phyloP scores from a whole-genome alignment of 1,140 invertebrate genomes.

The Drosophila simulans region DNA sequence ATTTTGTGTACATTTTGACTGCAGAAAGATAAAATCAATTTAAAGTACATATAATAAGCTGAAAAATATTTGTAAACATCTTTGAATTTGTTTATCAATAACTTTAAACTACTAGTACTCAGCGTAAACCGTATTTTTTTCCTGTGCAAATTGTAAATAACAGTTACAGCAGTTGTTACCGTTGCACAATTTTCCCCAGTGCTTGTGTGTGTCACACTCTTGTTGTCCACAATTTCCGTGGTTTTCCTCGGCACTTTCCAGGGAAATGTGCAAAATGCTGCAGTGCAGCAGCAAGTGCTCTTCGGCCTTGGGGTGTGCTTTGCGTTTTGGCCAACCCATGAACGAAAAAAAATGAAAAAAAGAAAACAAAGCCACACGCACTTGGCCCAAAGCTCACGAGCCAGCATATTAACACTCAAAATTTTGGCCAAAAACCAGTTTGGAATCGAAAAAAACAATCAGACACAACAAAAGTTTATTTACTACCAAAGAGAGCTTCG shows the following conservation, averaged over 20 bases:
- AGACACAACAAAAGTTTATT: slow-evolving; percentile 53
- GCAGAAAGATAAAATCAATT: neutral
- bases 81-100: neutral
- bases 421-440: slow-evolving; percentile 65
- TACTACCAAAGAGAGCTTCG: slow-evolving; percentile 44
- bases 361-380: slow-evolving; percentile 37
- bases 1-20: neutral
- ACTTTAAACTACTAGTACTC: too few species aligned
- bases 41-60: too few species aligned
- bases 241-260: slow-evolving; percentile 22
- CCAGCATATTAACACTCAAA: slow-evolving; percentile 40
- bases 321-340: slow-evolving; percentile 10
- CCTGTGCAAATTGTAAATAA: slow-evolving; percentile 22
- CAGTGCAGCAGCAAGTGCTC: slow-evolving; percentile 34
- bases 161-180: slow-evolving; percentile 54
- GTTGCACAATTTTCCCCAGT: slow-evolving; percentile 44
- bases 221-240: slow-evolving; percentile 49
- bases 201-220: slow-evolving; percentile 18
- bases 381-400: slow-evolving; percentile 50
- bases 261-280: slow-evolving; percentile 19
- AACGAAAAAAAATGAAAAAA: slow-evolving; percentile 7
- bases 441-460: slow-evolving; percentile 27
- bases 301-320: slow-evolving; percentile 54
- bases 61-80: neutral
- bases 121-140: neutral